A percentile compares a stretch with the other conserved stretches of the same genome.
phyloP scores from a whole-genome alignment of 2,888 invertebrate species.

The Seladonia tumulorum region DNA sequence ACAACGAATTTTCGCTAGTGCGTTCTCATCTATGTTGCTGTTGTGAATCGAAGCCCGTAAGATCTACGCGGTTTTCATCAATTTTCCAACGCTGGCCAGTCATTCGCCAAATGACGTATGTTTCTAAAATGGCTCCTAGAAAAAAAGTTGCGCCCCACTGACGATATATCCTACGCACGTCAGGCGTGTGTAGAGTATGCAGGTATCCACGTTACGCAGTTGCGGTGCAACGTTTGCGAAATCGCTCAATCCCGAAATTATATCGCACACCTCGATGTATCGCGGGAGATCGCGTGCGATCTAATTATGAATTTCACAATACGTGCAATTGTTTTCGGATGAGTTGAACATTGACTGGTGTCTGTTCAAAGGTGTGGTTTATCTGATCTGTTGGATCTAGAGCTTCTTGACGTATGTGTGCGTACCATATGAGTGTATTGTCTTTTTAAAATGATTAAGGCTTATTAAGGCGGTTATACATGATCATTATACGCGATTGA shows the following conservation, averaged over 20 bases:
- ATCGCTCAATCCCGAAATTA: slow-evolving; percentile 17
- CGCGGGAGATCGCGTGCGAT: not conserved
- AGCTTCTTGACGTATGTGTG: not conserved
- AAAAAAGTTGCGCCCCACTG: slow-evolving; percentile 21
- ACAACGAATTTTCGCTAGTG: not conserved
- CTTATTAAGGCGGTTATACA: not conserved
- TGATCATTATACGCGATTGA: not conserved
- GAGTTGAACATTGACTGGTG: not conserved
- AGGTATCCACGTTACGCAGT: slow-evolving; percentile 26
- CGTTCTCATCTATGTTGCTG: not conserved
- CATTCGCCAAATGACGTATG: not conserved
- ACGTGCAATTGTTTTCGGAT: not conserved
- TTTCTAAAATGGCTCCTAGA: slow-evolving; percentile 32
- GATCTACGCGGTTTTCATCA: not conserved
- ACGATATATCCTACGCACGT: slow-evolving; percentile 2
- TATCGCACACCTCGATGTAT: not conserved
- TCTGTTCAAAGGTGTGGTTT: not conserved
- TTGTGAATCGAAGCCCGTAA: not conserved
- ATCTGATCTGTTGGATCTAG: not conserved
- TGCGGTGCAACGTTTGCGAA: slow-evolving; percentile 14
- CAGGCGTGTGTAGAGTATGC: slow-evolving; percentile 1
- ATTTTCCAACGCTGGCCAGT: not conserved
- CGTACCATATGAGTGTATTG: not conserved
- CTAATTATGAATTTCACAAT: not conserved
- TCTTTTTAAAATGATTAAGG: not conserved